Percentiles rank a stretch among this genome's conserved stretches.
These are phyloP conservation scores for Tetramorium bicarinatum DNA, from an alignment of 2,888 invertebrate genomes.

Conservation along the genomic window DNA sequence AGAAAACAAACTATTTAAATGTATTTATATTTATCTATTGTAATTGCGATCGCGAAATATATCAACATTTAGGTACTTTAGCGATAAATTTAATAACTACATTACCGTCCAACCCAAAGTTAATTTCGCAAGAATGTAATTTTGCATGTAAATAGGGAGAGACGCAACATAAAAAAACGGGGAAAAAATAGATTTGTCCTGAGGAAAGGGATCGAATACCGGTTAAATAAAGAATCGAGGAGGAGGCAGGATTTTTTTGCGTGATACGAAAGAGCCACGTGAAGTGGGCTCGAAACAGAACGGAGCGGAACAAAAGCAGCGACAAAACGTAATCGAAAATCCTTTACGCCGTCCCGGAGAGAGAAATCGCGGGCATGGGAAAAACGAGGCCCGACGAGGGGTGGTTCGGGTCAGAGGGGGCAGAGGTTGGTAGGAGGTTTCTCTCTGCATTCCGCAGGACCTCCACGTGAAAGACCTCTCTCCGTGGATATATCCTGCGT, in stretches of 20 bases:
- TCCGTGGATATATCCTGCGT: slow-evolving; percentile 66
- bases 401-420: neutral
- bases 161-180: slow-evolving; percentile 1
- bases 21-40: neutral
- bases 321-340: slow-evolving; percentile 78
- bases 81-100: slow-evolving; percentile 3
- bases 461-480: slow-evolving; percentile 58
- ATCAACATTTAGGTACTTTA: neutral
- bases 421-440: slow-evolving; percentile 2
- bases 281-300: slow-evolving; percentile 51
- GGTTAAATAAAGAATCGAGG: slow-evolving; percentile 26
- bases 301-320: slow-evolving; percentile 58
- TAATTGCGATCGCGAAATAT: neutral
- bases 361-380: slow-evolving; percentile 31
- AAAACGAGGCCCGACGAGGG: slow-evolving; percentile 28
- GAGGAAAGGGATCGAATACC: neutral
- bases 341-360: slow-evolving; percentile 69
- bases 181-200: neutral
- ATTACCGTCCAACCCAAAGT: neutral
- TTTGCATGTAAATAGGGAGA: neutral
- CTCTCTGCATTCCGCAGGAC: slow-evolving; percentile 58
- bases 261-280: slow-evolving; percentile 2
- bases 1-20: neutral
- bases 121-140: slow-evolving; percentile 27
- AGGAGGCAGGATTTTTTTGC: neutral